Evolutionary conservation across 2,113 vertebrate genomes (phyloP).

Genomic region (Australoheros scitulus): DNA sequence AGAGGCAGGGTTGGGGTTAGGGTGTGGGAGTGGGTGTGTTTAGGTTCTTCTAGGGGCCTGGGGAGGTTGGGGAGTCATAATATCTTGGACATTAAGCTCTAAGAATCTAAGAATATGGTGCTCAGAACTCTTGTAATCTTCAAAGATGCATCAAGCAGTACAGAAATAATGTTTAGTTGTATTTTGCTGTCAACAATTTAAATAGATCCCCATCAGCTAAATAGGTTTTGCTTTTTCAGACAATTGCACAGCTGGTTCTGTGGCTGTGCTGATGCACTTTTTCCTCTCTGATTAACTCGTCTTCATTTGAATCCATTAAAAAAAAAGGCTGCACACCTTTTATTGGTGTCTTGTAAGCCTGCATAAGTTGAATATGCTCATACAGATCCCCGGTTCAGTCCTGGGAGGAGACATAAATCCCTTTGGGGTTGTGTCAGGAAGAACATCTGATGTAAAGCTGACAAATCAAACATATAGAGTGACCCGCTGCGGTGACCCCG

Average conservation of each 20-base stretch:
- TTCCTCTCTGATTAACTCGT: background rate
- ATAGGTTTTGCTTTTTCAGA: background rate
- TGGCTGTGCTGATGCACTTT: background rate
- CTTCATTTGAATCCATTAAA: background rate
- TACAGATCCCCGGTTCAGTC: background rate
- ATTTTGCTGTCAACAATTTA: background rate
- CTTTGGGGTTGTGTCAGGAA: background rate
- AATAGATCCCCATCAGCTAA: background rate
- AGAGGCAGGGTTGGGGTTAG: background rate
- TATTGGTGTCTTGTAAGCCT: background rate
- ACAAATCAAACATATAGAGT: accelerated
- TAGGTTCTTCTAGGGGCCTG: background rate
- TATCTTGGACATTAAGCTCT: background rate
- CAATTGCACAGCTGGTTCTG: background rate
- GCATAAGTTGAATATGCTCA: background rate
- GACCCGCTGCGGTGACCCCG: background rate
- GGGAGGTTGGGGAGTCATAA: background rate
- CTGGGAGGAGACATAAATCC: background rate
- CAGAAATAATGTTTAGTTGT: background rate
- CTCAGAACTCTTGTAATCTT: background rate
- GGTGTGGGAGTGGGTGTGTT: background rate
- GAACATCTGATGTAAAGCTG: background rate
- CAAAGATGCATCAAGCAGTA: background rate
- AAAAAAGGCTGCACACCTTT: background rate
- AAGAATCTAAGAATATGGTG: background rate